Evolutionary conservation across 2,888 invertebrate species (phyloP), one percentile per base, ranked within the genome.

Genomic region (Cactoblastis cactorum): DNA sequence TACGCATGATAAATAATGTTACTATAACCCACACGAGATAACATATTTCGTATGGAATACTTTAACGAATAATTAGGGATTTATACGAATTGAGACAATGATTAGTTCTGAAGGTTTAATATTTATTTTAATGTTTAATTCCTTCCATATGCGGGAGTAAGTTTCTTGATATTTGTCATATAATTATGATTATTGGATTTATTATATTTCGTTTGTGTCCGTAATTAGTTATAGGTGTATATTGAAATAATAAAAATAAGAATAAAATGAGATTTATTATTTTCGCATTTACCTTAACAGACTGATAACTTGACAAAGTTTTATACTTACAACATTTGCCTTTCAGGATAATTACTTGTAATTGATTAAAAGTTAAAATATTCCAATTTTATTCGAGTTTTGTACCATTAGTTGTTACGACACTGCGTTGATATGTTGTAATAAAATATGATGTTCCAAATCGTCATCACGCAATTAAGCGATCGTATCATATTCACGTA

Each of bases 141-240:
- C 47, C 53, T 57, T 55, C 48, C 39, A 49, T 58, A 55, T 51
- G 53, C 53, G 54, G 53, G 47, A 55, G 53, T 54, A 57, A 54
- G 55, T 57, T 58, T 53, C 51, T 45, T 52, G 53, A 61, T 52
- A 53, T 59, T 57, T 63, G 49, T 60, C 54, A 58, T 58, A 60
- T 60, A 62, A 65, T 55, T 54, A 59, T 57, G 61, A 59, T 61
- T 67, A 63, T 67, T 65, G 67, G 67, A 65, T 63, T 67, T 71
- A 65, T 62, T 58, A 62, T 65, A 67, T 65, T 77, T 80, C 72
- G 67, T 79, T 77, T 77, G 74, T 81, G 77, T 83, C 79, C 77
- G 73, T 79, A 83, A 79, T 76, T 86, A 86, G 83, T 67, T 73
- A 73, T 86, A 86, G 84, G 85, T 86, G 85, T 86, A 85, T 85